Conservation (phyloP, 2,113 vertebrate genomes). For the Coptodon rendalli region DNA sequence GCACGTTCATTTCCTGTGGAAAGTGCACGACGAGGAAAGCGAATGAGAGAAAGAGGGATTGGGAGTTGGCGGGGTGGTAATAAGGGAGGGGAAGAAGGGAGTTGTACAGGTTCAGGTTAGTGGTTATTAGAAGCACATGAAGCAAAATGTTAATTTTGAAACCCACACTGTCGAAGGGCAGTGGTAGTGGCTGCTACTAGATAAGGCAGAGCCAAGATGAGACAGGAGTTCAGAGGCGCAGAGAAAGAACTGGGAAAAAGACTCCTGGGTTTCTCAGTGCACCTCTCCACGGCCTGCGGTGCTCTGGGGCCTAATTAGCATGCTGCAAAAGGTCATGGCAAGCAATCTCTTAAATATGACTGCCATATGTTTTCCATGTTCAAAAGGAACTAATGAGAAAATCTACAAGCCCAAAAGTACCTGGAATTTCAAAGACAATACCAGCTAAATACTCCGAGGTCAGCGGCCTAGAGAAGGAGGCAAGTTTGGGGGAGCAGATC, state of each 20-base stretch:
- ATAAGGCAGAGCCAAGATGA: conserved; percentile 77
- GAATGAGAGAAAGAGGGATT: conserved; percentile 31
- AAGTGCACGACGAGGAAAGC: conserved; percentile 69
- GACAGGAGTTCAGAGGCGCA: conserved; percentile 48
- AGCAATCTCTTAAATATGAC: conserved; percentile 91
- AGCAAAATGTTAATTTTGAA: conserved; percentile 99
- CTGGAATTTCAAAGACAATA: conserved; percentile 79
- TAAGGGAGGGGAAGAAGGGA: conserved; percentile 18
- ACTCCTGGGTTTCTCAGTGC: conserved; percentile 68
- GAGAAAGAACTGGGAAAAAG: conserved; percentile 39
- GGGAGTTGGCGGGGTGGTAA: background rate
- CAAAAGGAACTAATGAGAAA: conserved; percentile 87
- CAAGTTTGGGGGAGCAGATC: conserved; percentile 49
- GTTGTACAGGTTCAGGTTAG: conserved; percentile 78
- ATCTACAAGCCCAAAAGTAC: conserved; percentile 80
- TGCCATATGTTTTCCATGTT: conserved; percentile 86
- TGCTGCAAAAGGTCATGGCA: conserved; percentile 89
- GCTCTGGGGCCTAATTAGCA: conserved; percentile 91
- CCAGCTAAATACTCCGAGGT: conserved; percentile 70
- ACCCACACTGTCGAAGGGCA: conserved; percentile 79
- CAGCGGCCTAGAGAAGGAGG: conserved; percentile 49
- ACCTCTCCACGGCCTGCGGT: conserved; percentile 74
- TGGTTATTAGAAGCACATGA: conserved; percentile 99
- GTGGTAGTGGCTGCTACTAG: conserved; percentile 78
- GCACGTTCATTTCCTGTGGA: conserved; percentile 93